Base-by-base conservation (phyloP, 1,140 invertebrate species). In the Episyrphus balteatus region DNA sequence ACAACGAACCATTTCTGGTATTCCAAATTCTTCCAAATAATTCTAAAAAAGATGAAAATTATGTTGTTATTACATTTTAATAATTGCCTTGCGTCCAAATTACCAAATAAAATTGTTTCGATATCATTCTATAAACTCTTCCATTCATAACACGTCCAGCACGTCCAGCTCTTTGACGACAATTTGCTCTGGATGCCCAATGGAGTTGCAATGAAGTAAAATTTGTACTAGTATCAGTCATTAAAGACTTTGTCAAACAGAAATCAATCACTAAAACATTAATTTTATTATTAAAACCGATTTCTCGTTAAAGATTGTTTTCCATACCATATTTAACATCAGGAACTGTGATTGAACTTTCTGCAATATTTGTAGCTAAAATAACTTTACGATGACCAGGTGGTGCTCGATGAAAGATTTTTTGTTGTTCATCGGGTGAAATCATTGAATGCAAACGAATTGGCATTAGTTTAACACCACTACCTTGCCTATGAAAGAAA, bases 331-430 rank as follows among this genome's bases (percentile, higher is more conserved):
- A 97, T 66, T 82, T 84, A 26, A 95, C 82, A 71, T 97, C 89
- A 30, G 87, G 81, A 31, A 99, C 88, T 6, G 95, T 98, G 41
- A 99, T 87, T 19, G 92, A 94, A 64, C 90, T 96, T 71, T 99
- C 96, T 1, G 93, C 92, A 54, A 98, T 94, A 69, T 98, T 95
- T 7, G 95, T 98, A 1, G 92, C 78, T 2, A 99, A 71, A 61
- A 99, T 96, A 51, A 94, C 79, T 72, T 95, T 96, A 41, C 88
- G 72, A 32, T 71, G 63, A 1, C 77, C 76, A 0, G 54, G 40
- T 17, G 74, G 72, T 5, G 78, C 59, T 11, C 65, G 56, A 12
- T 71, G 55, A 62, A 68, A 66, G 1, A 62, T 52, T 43, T 57
- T 51, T 10, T 44, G 41, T 31, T 66, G 65, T 15, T 53, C 52